Conservation (phyloP, 2,888 invertebrate genomes). For the Ischnus inquisitorius region DNA sequence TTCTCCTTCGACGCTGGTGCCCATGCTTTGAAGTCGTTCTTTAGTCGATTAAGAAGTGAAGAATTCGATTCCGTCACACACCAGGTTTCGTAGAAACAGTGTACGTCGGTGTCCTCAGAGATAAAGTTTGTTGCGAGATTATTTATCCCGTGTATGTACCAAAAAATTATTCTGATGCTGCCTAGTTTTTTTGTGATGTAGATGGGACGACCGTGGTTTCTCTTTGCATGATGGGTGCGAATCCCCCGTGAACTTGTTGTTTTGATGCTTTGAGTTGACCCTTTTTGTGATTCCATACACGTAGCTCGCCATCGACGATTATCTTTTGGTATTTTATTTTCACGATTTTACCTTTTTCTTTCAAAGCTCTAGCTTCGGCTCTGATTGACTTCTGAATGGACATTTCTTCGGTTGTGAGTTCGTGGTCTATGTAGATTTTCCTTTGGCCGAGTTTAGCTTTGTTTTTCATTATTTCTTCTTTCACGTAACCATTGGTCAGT, state of each 20-base stretch:
- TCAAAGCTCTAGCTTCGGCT: neutral
- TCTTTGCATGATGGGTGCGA: too few relatives aligned
- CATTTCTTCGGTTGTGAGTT: neutral
- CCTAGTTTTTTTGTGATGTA: neutral
- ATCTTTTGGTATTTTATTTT: neutral
- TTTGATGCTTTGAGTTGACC: neutral
- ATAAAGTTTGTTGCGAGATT: slow-evolving; percentile 5
- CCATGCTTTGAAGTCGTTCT: neutral
- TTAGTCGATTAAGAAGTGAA: neutral
- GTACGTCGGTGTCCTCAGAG: slow-evolving; percentile 2
- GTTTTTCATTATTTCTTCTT: slow-evolving; percentile 3
- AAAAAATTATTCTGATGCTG: neutral
- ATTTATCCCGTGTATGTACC: slow-evolving; percentile 28
- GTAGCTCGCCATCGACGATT: slow-evolving; percentile 1
- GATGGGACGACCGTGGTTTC: too few relatives aligned
- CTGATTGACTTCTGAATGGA: neutral
- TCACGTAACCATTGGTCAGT: neutral
- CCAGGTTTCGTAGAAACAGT: slow-evolving; percentile 27
- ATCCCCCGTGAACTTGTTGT: neutral
- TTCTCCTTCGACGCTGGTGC: slow-evolving; percentile 12
- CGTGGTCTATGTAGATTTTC: too few relatives aligned
- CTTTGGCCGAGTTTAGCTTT: slow-evolving; percentile 10
- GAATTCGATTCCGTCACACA: neutral
- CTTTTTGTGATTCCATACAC: neutral
- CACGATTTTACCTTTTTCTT: slow-evolving; percentile 12